Base-by-base conservation (phyloP, 2,888 invertebrate genomes). In the Dicyrtomina minuta region DNA sequence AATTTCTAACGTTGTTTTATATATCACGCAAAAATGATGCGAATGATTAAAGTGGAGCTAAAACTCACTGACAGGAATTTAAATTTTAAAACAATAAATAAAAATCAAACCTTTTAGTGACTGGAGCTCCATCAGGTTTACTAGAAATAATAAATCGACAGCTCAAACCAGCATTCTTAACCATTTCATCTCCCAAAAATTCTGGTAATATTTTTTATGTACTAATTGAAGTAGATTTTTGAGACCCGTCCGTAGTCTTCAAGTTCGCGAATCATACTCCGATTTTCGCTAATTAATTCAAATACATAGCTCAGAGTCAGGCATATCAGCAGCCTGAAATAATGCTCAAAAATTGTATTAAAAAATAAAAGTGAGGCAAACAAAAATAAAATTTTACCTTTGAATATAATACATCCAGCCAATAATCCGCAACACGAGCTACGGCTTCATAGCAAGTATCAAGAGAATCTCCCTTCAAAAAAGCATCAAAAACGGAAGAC, bases 131-230 rank as follows among this genome's bases (percentile, higher is more conserved):
- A 75, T 95, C 93, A 0, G 98, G 99, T 81, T 95, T 96, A 79
- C 87, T 90, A 0, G 96, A 93, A 80, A 99, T 98, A 74, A 99
- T 91, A 81, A 92, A 97, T 81, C 91, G 90, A 83, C 99, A 99
- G 69, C 95, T 93, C 73, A 99, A 84, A 0, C 99, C 99, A 1
- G 96, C 96, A 83, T 99, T 98, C 82, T 98, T 98, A 10, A 97
- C 94, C 96, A 99, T 98, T 83, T 98, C 93, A 82, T 97, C 96
- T 0, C 98, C 98, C 27, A 99, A 84, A 81, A 99, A 98, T 85
- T 99, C 98, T 0, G 98, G 96, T 74, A 99, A 83, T 65, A 99
- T 85, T 81, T 93, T 96, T 0, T 99, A 99, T 0, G 98, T 99
- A 15, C 96, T 96, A 77, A 99, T 99, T 0, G 97, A 97, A 0